Conservation (phyloP, 2,888 invertebrate genomes). For the Chrysolina americana region DNA sequence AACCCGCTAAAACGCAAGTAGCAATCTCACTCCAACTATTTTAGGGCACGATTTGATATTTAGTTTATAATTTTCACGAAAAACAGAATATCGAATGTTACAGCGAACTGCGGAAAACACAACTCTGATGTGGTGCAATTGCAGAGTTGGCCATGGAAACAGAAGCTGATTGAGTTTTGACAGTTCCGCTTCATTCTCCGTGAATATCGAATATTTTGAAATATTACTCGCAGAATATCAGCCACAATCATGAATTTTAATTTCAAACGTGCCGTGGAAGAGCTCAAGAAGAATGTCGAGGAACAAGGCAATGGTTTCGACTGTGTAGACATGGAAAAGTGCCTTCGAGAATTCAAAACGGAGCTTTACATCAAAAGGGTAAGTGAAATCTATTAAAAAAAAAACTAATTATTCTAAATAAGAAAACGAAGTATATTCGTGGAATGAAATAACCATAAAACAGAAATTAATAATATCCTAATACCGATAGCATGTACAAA, state of each 20-base stretch:
- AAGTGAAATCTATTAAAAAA: conserved; percentile 38
- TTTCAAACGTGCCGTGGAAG: conserved; percentile 32
- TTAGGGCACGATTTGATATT: no score
- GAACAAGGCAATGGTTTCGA: conserved; percentile 36
- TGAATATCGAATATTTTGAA: not conserved
- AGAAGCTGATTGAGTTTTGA: not conserved
- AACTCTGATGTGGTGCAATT: not conserved
- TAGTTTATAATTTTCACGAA: no score
- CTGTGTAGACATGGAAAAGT: conserved; percentile 54
- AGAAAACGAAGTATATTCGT: no score
- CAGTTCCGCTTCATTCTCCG: not conserved
- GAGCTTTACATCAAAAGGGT: conserved; percentile 62
- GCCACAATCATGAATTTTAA: conserved; percentile 18
- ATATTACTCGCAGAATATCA: not conserved
- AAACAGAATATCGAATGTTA: no score
- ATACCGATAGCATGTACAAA: no score
- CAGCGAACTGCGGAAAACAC: not conserved
- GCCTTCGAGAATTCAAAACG: conserved; percentile 56
- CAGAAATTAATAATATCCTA: no score
- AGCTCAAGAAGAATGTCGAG: conserved; percentile 38
- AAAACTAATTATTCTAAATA: no score
- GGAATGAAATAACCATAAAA: no score
- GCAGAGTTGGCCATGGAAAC: not conserved
- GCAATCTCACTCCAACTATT: no score
- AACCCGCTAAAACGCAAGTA: not conserved